Evolutionary conservation across 2,797 vertebrate species (phyloP).

Genomic region (Anas bahamensis): DNA sequence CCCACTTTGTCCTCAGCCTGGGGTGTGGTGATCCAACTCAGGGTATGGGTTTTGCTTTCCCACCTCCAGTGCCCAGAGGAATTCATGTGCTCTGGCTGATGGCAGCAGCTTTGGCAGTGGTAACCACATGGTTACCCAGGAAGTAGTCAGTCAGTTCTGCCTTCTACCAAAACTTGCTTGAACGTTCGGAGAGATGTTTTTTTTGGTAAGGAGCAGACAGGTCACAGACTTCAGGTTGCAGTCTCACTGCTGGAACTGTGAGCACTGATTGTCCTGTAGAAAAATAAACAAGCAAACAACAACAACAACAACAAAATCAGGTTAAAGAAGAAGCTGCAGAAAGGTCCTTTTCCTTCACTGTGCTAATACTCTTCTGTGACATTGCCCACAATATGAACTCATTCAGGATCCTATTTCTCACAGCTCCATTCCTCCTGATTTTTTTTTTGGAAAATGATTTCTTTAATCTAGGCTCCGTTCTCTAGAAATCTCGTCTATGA

Average conservation of each 20-base stretch:
- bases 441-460: background rate
- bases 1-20: background rate
- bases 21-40: background rate
- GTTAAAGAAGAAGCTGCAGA: constrained; percentile 27
- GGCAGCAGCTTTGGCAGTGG: background rate
- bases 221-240: constrained; percentile 89
- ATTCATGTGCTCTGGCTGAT: background rate
- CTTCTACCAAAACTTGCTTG: constrained; percentile 77
- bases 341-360: background rate
- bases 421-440: background rate
- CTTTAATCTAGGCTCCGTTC: constrained; percentile 28
- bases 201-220: constrained; percentile 79
- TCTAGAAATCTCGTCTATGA: constrained; percentile 44
- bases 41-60: background rate
- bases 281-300: background rate
- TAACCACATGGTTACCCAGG: background rate
- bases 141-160: background rate
- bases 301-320: background rate
- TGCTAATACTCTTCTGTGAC: background rate
- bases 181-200: constrained; percentile 13
- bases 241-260: constrained; percentile 85
- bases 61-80: background rate
- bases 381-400: background rate
- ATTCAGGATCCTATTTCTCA: background rate
- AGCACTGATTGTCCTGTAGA: constrained; percentile 87